Evolutionary conservation across 1,140 invertebrate species (phyloP), one percentile per base, ranked within the genome.

Genomic region (Stegodyphus mimosarum): DNA sequence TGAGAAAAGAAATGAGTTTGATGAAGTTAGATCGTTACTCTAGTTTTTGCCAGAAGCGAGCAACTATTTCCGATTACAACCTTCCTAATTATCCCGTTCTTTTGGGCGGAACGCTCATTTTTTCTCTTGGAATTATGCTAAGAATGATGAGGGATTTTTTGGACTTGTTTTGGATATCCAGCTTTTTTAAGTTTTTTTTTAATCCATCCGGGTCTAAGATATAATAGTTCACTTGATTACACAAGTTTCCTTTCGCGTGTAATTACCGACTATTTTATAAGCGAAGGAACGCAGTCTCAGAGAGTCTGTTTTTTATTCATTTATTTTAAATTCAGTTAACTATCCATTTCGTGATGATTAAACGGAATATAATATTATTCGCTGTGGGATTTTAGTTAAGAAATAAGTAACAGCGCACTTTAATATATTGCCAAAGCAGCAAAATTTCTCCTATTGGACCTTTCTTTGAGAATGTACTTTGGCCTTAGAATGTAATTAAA

Each of bases 61-160:
- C 15, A 73, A 52, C 71, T 73, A 73, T 73, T 73, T 73, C 71
- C 71, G 71, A 73, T 73, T 73, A 73, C 71, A 15, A 18, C 71
- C 49, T 73, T 73, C 71, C 71, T 73, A 73, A 73, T 73, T 73
- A 73, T 73, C n/a, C 51, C 33, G 71, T 55, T 73, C 51, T n/a
- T 52, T 73, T 15, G n/a, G 71, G 71, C 71, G 71, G 71, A 73
- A 73, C 71, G 33, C 33, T 52, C 11, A 17, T 73, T 55, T 73
- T 51, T 53, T 73, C n/a, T 55, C 15, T 53, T 9, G 64, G 15
- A 6, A n/a, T 13, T 53, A 52, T 71, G 13, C 49, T 71, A 71
- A 71, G 49, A 71, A 71, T 71, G 69, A 71, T 71, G 33, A 71
- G 48, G 69, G 5, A 73, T 73, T 73, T 73, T 73, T 52, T 73